Evolutionary conservation across 2,888 invertebrate genomes (phyloP).

Genomic region (Palloptera scutellata): DNA sequence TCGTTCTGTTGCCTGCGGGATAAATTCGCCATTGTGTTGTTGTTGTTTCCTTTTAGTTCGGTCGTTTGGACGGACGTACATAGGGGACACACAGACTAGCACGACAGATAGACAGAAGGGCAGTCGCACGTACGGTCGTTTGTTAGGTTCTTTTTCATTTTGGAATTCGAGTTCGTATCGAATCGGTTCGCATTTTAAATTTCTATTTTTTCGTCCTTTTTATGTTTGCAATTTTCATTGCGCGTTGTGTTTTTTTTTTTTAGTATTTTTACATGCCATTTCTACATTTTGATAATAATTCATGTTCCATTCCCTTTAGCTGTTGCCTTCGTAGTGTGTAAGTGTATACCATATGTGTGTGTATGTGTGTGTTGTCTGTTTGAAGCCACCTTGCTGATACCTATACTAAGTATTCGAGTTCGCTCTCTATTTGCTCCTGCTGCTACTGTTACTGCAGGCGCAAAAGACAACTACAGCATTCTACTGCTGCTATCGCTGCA

Average conservation of each 20-base stretch:
- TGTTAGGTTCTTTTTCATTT: neutral
- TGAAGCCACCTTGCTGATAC: neutral
- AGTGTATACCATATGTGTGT: neutral
- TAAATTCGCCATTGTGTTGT: conserved; percentile 14
- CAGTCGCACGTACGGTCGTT: neutral
- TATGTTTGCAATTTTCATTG: neutral
- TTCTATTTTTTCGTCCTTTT: neutral
- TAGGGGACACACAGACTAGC: neutral
- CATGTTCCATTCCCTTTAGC: neutral
- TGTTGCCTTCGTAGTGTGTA: neutral
- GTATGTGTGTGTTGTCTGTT: neutral
- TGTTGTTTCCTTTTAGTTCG: neutral
- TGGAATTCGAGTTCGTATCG: neutral
- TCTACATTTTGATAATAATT: conserved; percentile 7
- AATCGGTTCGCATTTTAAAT: conserved; percentile 2
- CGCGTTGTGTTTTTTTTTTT: neutral
- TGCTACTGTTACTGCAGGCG: neutral
- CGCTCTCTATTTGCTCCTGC: neutral
- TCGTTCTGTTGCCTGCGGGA: conserved; percentile 20
- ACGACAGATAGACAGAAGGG: neutral
- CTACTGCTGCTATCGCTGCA: neutral
- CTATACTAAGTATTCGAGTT: neutral
- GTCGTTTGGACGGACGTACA: neutral
- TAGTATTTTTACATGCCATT: neutral
- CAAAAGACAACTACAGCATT: neutral